Evolutionary conservation across 2,888 invertebrate genomes (phyloP), one percentile per base, ranked within the genome.

Genomic region (Folsomia manolachei): DNA sequence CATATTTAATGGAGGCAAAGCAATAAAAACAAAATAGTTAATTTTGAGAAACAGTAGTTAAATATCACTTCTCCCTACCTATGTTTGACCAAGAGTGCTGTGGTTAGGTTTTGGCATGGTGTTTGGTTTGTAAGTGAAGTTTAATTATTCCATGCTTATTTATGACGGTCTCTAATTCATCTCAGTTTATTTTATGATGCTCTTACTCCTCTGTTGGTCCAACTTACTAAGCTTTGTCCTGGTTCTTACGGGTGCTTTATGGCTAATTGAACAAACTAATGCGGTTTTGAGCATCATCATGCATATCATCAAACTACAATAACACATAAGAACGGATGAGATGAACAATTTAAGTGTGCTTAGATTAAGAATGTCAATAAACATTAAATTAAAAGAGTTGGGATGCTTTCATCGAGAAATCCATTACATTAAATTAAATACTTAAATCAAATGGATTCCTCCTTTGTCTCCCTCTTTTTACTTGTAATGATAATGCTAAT

Each of bases 91-190:
- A n/a, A n/a, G n/a, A n/a, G n/a, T n/a, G n/a, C n/a, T n/a, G n/a
- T n/a, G n/a, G n/a, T n/a, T n/a, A n/a, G n/a, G 39, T 39, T 14
- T 39, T 39, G 39, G 14, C n/a, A n/a, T n/a, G 39, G 39, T 39
- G 39, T 14, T 39, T 4, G 39, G 4, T 4, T 4, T 39, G 39
- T 39, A 39, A 39, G 39, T 14, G 14, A 39, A 39, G 39, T 39
- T 39, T 56, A 56, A 56, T 56, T 56, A 56, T 56, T 56, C 56
- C 18, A 56, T 56, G 56, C 21, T 56, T 56, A 7, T 56, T 56
- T 56, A 56, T 18, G 19, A 56, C 7, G 56, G 56, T 14, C 56
- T 56, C 21, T 56, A 56, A 56, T 56, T 56, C 56, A 18, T 56
- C n/a, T 56, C 56, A 56, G 21, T 56, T 56, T 56, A 56, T 56